A percentile compares a stretch with the other conserved stretches of the same genome.
phyloP scores from a whole-genome alignment of 2,113 vertebrate species.

The Tachycineta bicolor region DNA sequence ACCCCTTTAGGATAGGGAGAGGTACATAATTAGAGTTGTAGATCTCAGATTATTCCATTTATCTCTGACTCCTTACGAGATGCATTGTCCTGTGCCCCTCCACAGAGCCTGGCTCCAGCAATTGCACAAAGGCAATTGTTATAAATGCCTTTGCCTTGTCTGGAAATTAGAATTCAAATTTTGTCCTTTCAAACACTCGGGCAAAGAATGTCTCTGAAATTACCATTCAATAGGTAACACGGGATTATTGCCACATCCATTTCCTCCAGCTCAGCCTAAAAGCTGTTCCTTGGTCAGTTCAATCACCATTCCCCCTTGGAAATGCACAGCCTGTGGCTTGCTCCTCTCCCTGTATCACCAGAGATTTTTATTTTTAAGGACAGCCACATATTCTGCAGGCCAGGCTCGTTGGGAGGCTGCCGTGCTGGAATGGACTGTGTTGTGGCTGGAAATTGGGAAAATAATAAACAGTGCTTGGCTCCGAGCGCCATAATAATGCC shows the following conservation, averaged over 20 bases:
- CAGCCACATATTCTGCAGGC: neutral
- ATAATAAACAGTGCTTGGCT: neutral
- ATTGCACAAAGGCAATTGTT: neutral
- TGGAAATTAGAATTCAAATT: slow-evolving; percentile 47
- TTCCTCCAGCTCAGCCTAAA: neutral
- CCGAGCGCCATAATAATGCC: neutral
- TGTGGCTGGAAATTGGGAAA: neutral
- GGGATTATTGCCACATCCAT: slow-evolving; percentile 16
- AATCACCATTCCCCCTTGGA: neutral
- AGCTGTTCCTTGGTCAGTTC: neutral
- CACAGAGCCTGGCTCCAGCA: neutral
- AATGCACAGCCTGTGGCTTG: neutral
- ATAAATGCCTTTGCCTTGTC: neutral
- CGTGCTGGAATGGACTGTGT: neutral
- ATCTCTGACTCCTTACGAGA: slow-evolving; percentile 21
- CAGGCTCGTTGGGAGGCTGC: neutral
- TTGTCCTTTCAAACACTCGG: slow-evolving; percentile 22
- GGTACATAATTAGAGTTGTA: slow-evolving; percentile 28
- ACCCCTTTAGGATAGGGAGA: neutral
- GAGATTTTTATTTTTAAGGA: neutral
- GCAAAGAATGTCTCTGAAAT: neutral
- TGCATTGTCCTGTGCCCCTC: slow-evolving; percentile 18
- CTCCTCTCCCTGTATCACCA: neutral
- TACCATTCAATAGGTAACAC: neutral
- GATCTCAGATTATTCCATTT: slow-evolving; percentile 38